Base-by-base conservation (phyloP, 1,140 invertebrate genomes). In the Anthonomus grandis region DNA sequence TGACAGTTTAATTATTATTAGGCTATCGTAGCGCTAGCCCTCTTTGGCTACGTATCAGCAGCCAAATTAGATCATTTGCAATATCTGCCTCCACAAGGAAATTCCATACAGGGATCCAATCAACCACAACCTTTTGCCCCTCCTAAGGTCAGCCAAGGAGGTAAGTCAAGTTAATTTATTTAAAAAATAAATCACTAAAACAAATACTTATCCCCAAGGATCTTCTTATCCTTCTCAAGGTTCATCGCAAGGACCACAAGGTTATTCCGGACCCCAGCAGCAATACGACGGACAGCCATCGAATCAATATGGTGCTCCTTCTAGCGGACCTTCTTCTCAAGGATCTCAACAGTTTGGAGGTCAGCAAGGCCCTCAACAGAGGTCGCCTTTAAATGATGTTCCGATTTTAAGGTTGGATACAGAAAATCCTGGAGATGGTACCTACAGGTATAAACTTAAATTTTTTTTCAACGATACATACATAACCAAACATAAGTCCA, bases 371-470 rank as follows among this genome's bases (percentile, higher is more conserved):
- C 42, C 52, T 38, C n/a, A 45, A 24, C 52, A 55, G 37, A 36
- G 34, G 22, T 45, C 42, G 9, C 52, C 52, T 17, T 37, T 46
- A 17, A 19, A 12, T 41, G 55, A 57, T 25, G 57, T 53, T 0
- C 57, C 57, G 12, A 59, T 59, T 53, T 36, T 59, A 18, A 36
- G 57, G 18, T 23, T 59, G 10, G 57, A 59, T n/a, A 38, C 12
- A 8, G 57, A 59, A 53, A 59, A 59, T 47, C 50, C 50, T 39
- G 57, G 49, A n/a, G 57, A 59, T 53, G 57, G 57, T 37, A 52
- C 57, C 18, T 52, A 59, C 24, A 59, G 59, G 58, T 74, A 64
- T 4, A n/a, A n/a, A n/a, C n/a, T n/a, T n/a, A n/a, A n/a, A n/a
- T n/a, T n/a, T n/a, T n/a, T n/a, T n/a, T n/a, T n/a, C n/a, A n/a